A percentile compares a stretch with the other conserved stretches of the same genome.
These are phyloP conservation scores for Drosophila siamana DNA, from an alignment of 2,888 invertebrate species.

Conservation along the genomic window DNA sequence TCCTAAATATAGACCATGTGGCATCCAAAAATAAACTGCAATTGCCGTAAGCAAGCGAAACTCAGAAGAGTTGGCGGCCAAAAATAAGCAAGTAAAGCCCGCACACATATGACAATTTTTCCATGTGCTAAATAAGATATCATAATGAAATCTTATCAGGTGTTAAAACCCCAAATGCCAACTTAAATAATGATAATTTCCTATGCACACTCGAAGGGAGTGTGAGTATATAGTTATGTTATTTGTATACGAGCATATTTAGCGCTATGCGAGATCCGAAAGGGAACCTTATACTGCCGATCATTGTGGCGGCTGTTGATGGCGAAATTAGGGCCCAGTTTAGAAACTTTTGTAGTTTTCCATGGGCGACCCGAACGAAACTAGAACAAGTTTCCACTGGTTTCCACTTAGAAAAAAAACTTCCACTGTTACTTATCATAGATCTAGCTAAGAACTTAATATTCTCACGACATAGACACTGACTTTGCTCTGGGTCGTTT, in stretches of 20 bases:
- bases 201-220: constrained; percentile 21
- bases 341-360: constrained; percentile 58
- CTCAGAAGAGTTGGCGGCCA: constrained; percentile 8
- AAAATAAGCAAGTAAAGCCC: constrained; percentile 20
- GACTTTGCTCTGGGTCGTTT: constrained; percentile 3
- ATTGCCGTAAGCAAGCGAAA: constrained; percentile 18
- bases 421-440: constrained; percentile 46
- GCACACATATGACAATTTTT: constrained; percentile 54
- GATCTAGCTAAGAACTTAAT: not conserved
- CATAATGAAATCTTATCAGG: constrained; percentile 75
- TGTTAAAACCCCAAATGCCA: constrained; percentile 66
- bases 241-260: constrained; percentile 28
- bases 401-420: constrained; percentile 36
- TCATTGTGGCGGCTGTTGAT: not conserved
- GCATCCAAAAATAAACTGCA: constrained; percentile 43
- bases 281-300: constrained; percentile 14
- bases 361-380: constrained; percentile 42
- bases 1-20: constrained; percentile 26
- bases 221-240: constrained; percentile 26
- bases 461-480: constrained; percentile 24
- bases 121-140: constrained; percentile 67
- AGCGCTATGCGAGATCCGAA: constrained; percentile 37
- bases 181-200: constrained; percentile 48
- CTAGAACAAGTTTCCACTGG: constrained; percentile 43
- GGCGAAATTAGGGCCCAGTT: constrained; percentile 10